Conservation (phyloP, 2,113 vertebrate genomes). For the Laticauda colubrina region DNA sequence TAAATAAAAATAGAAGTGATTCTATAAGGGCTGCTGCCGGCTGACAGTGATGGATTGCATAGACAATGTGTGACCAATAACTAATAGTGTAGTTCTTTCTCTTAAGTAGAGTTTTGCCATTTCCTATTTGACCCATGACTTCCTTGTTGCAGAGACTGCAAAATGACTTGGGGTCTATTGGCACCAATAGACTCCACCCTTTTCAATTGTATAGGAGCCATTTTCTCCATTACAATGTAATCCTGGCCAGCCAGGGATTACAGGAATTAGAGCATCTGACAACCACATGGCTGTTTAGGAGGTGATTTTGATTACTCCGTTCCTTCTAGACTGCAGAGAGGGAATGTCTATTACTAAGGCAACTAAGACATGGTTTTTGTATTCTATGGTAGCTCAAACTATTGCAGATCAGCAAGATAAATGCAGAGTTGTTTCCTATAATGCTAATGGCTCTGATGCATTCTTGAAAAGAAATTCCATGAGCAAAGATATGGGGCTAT, state of each 20-base stretch:
- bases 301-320: background rate
- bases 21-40: background rate
- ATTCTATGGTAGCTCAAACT: background rate
- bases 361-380: background rate
- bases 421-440: background rate
- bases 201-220: background rate
- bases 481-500: background rate
- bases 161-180: background rate
- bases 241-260: background rate
- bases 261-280: background rate
- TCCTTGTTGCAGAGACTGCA: background rate
- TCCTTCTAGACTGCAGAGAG: background rate
- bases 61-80: background rate
- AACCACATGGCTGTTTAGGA: background rate
- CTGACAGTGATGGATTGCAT: background rate
- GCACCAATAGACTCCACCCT: background rate
- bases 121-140: background rate
- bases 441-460: background rate
- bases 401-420: background rate
- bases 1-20: background rate
- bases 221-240: background rate
- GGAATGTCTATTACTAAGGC: background rate
- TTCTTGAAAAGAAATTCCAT: rapidly evolving
- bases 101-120: too few species aligned
- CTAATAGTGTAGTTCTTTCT: background rate